These are phyloP conservation scores for Felis chaus DNA, from an alignment of 2,113 vertebrate genomes.

Conservation along the genomic window DNA sequence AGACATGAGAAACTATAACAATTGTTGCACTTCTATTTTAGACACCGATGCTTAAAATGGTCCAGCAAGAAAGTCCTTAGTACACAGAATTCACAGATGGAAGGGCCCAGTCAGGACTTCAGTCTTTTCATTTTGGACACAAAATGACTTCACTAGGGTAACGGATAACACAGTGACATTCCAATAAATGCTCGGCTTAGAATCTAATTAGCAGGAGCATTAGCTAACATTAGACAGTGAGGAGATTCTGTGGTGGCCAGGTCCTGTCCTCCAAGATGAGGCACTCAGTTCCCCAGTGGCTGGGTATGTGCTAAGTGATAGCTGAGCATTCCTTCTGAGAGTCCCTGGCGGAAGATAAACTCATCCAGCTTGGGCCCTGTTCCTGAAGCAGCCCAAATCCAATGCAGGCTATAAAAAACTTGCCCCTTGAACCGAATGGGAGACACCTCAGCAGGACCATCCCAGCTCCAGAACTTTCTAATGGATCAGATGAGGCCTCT, in stretches of 20 bases:
- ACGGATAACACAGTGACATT: background rate
- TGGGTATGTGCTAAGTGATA: background rate
- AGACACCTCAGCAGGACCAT: background rate
- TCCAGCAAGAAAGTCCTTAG: conserved; percentile 6
- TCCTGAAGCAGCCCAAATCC: background rate
- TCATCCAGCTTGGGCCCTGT: background rate
- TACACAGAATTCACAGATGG: background rate
- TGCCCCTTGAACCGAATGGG: background rate
- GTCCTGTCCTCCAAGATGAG: background rate
- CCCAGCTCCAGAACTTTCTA: background rate
- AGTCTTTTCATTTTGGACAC: background rate
- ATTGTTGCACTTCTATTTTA: conserved; percentile 50
- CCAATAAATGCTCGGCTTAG: conserved; percentile 13
- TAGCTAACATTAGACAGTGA: background rate
- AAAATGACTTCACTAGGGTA: background rate
- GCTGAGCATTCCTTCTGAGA: background rate
- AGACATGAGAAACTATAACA: conserved; percentile 30
- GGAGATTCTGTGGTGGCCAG: background rate
- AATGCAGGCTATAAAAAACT: background rate
- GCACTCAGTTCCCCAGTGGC: background rate
- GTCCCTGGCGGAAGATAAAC: background rate
- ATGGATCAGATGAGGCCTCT: background rate
- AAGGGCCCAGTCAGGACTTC: conserved; percentile 10
- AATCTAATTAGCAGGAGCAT: background rate
- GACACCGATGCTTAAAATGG: background rate